Base-by-base conservation (phyloP, 2,113 vertebrate genomes). In the Solenodon paradoxus region DNA sequence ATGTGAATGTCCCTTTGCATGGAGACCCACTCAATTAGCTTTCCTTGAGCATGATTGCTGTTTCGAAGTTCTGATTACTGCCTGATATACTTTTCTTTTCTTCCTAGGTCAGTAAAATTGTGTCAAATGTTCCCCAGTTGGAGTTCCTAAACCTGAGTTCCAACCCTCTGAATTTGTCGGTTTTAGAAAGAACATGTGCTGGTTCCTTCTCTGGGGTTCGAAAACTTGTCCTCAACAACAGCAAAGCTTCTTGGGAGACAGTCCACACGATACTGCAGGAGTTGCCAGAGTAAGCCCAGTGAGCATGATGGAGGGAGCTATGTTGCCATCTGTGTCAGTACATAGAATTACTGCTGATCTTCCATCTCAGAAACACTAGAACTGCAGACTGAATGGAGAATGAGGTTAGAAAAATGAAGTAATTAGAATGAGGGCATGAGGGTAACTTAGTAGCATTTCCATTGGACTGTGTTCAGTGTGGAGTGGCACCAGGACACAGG, bases 101-200 rank as follows among this genome's bases (percentile, higher is more conserved):
- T 82, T 66, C 69, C 77, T 96, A 99, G 99, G 99, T 99, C 98
- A 98, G 99, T 98, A 99, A 99, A 98, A 99, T 99, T 94, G 99
- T 99, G 83, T 99, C 99, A 97, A 99, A 99, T 98, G 99, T 99
- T 97, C 99, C 99, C 57, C 99, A 99, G 96, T 97, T 99, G 98
- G 99, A 99, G 98, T 99, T 99, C 98, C 99, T 99, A 97, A 99
- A 99, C 97, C 98, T 99, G 98, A 99, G 99, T 98, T 99, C 98
- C 98, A 99, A 99, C 98, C 99, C 99, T 90, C 99, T 99, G 98
- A 99, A 98, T 80, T 98, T 99, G 79, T 98, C 99, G 19, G 98
- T 98, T 97, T 97, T 99, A 98, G 99, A 99, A 94, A 98, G 99
- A 96, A 98, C 98, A 20, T 98, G 98, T 93, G 99, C 99, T 0